Evolutionary conservation across 92 coral and sea anemone genomes (phyloP), one percentile per base, ranked within the genome.

Genomic region (Phenganax subtilis): DNA sequence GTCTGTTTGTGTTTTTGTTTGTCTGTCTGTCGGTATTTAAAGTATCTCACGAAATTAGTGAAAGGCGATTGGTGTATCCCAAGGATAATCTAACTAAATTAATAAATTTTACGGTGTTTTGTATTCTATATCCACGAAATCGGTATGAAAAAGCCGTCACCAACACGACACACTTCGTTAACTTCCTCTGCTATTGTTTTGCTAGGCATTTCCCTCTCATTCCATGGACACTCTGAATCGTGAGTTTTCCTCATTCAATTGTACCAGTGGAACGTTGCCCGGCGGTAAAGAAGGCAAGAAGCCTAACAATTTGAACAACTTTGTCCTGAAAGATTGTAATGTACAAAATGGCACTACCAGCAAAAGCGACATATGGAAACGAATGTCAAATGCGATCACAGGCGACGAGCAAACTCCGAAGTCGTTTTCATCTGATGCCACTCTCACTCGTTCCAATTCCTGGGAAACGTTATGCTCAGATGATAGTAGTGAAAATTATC

Each of bases 141-240:
- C 47, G 47, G 47, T 5, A 37, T 61, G 25, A 61, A 61, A 14
- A 15, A 61, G 12, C 52, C 52, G 7, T 20, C 17, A 25, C 6
- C 47, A 51, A 15, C 17, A 17, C 11, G 73, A 12, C 28, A 7
- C 29, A 25, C 29, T 14, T 0, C 10, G 14, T 55, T 76, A 8
- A 56, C 57, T 73, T 55, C 16, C 9, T 8, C 54, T 53, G 27
- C 27, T 59, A 14, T 73, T 29, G 20, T 76, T 52, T 79, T 51
- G 11, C 37, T 30, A 79, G 83, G 74, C 60, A 12, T 63, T 52
- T 53, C 83, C 83, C 7, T 20, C 73, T 20, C 83, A 79, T 52
- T 79, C 83, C 62, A 65, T 79, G 83, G 83, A 79, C 56, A 79
- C 83, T 25, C 83, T 79, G 15, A 79, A 58, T 29, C 83, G 83